Evolutionary conservation across 2,888 invertebrate genomes (phyloP), one percentile per base, ranked within the genome.

Genomic region (Synanthedon myopaeformis): DNA sequence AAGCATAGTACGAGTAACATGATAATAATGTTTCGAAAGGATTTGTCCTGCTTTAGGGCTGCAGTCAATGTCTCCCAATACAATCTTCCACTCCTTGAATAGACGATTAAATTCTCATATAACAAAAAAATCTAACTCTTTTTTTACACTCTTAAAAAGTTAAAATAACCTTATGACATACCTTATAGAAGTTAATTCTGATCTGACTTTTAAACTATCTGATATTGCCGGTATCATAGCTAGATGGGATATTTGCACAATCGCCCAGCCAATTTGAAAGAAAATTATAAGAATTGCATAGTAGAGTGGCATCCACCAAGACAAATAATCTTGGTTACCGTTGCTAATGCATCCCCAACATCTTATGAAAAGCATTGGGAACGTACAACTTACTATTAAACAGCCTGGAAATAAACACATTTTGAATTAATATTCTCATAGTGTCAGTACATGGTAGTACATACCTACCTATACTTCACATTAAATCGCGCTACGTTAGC

Each of bases 191-290:
- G 95, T 95, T 58, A 96, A 87, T 63, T 94, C 93, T 1, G 94
- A 90, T 55, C 96, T 90, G 58, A 92, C 90, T 60, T 91, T 85
- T 51, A 92, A 88, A 60, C 90, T 90, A 51, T 91, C 90, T 0
- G 95, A 91, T 55, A 96, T 89, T 53, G 92, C 91, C 1, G 97
- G 96, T 65, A 97, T 96, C 77, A 98, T 92, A 1, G 97, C 92
- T 54, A 98, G 89, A 81, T 98, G 98, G 1, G 96, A 94, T 65
- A 98, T 96, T 87, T 98, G 97, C 1, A 95, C 95, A 6, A 94
- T 89, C 0, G 98, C 97, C 97, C 97, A 98, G 11, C 97, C 97
- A 61, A 95, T 93, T 85, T 98, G 97, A 79, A 96, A 96, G 61
- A 96, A 82, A 10, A 90, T 77, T 60, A 95, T 93, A 55, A 90